These are phyloP conservation scores for Leucania comma DNA, from an alignment of 2,888 invertebrate genomes.

Conservation along the genomic window DNA sequence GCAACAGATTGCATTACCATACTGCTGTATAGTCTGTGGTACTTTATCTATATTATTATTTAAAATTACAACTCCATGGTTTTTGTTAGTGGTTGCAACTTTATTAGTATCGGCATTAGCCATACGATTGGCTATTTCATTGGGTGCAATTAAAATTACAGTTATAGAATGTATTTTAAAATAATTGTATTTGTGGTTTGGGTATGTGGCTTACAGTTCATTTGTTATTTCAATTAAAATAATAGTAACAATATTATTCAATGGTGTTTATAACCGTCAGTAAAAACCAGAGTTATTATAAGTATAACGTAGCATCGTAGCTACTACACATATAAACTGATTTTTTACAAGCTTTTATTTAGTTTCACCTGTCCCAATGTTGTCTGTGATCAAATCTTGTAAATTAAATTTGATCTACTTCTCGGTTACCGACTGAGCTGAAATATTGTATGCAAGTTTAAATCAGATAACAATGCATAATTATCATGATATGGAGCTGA, in stretches of 20 bases:
- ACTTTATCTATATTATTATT: conserved; percentile 4
- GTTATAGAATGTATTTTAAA: conserved; percentile 2
- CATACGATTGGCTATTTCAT: conserved; percentile 32
- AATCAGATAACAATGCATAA: too few relatives aligned
- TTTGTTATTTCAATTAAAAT: conserved; percentile 10
- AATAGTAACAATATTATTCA: not conserved
- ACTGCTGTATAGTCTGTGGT: not conserved
- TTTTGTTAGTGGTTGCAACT: conserved; percentile 7
- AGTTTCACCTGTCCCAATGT: too few relatives aligned
- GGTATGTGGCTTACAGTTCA: conserved; percentile 18
- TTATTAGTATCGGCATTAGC: conserved; percentile 26
- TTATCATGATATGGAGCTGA: too few relatives aligned
- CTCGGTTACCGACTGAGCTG: too few relatives aligned
- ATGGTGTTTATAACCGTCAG: not conserved
- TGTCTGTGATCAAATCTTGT: too few relatives aligned
- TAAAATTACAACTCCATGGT: conserved; percentile 12
- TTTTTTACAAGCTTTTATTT: too few relatives aligned
- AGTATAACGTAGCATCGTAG: too few relatives aligned
- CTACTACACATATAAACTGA: too few relatives aligned
- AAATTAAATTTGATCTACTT: too few relatives aligned
- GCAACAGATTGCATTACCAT: not conserved
- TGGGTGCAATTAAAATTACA: conserved; percentile 22
- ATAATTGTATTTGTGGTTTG: conserved; percentile 28
- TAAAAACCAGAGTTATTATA: too few relatives aligned
- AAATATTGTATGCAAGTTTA: too few relatives aligned